Percentiles rank a stretch among this genome's conserved stretches.
Evolutionary conservation across 2,888 invertebrate genomes (phyloP).

Genomic region (Nymphalis polychloros): DNA sequence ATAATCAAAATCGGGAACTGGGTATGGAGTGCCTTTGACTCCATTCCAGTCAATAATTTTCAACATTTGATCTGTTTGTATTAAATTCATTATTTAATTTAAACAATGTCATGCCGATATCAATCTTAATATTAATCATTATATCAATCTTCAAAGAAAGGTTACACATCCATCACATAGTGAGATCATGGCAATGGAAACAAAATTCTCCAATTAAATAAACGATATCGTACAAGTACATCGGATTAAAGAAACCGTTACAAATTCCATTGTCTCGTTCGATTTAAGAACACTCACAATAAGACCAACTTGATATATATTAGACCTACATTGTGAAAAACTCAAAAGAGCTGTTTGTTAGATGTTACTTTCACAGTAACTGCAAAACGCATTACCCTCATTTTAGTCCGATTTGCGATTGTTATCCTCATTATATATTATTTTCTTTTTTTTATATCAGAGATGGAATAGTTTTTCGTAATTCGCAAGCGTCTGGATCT

Average conservation of each 20-base stretch:
- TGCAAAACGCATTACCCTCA: constrained; percentile 27
- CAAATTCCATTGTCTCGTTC: constrained; percentile 9
- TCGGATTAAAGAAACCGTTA: constrained; percentile 4
- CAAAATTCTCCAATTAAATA: background rate
- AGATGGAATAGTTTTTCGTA: background rate
- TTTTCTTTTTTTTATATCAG: background rate
- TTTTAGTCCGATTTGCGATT: constrained; percentile 10
- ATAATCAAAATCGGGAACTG: too few relatives aligned
- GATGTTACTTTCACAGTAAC: constrained; percentile 18
- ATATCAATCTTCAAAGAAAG: too few relatives aligned
- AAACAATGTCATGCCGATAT: too few relatives aligned
- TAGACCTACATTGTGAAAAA: background rate
- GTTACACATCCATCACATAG: too few relatives aligned
- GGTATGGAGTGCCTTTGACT: too few relatives aligned
- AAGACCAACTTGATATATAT: background rate
- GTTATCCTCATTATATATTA: constrained; percentile 4
- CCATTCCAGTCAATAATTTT: too few relatives aligned
- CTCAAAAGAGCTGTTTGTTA: background rate
- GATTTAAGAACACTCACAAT: constrained; percentile 5
- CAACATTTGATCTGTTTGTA: too few relatives aligned
- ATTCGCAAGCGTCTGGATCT: background rate
- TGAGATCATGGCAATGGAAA: background rate
- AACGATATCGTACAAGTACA: background rate
- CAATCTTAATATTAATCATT: too few relatives aligned
- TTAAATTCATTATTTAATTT: too few relatives aligned